Conservation (phyloP, 2,888 invertebrate species). For the Opisthograptis luteolata region DNA sequence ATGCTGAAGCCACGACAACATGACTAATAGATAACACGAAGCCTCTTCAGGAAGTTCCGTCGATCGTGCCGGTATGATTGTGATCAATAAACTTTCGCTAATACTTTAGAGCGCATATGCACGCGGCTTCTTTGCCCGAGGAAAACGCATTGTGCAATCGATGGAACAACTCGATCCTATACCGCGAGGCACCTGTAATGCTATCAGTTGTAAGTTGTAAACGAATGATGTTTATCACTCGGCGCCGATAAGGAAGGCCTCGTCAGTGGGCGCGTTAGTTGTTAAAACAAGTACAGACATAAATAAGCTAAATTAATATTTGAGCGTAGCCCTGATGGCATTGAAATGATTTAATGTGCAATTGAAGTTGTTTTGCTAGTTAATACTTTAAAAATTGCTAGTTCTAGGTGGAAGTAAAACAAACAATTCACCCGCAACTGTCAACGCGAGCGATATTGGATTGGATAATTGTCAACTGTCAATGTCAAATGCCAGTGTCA, state of each 20-base stretch:
- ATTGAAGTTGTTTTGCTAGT: too few relatives aligned
- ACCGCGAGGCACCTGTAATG: conserved; percentile 4
- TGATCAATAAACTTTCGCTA: conserved; percentile 42
- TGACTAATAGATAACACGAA: conserved; percentile 35
- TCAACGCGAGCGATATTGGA: too few relatives aligned
- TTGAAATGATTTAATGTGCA: too few relatives aligned
- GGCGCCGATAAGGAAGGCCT: conserved; percentile 19
- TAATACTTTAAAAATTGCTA: too few relatives aligned
- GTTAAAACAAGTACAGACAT: too few relatives aligned
- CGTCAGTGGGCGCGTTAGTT: too few relatives aligned
- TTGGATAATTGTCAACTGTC: too few relatives aligned
- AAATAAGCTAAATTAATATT: too few relatives aligned
- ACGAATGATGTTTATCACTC: conserved; percentile 21
- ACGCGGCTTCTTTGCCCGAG: conserved; percentile 34
- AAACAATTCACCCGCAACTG: too few relatives aligned
- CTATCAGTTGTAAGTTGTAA: conserved; percentile 13
- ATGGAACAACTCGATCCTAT: conserved; percentile 18
- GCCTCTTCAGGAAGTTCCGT: conserved; percentile 11
- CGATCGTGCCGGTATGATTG: conserved; percentile 22
- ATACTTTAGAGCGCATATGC: conserved; percentile 40
- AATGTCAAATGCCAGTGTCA: too few relatives aligned
- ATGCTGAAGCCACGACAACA: conserved; percentile 71
- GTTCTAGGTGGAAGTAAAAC: too few relatives aligned
- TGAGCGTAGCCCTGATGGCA: too few relatives aligned
- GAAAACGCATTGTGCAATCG: conserved; percentile 50